Percentiles rank a stretch among this genome's conserved stretches.
phyloP scores from a whole-genome alignment of 2,888 invertebrate species.

The Acanthosepion esculentum region DNA sequence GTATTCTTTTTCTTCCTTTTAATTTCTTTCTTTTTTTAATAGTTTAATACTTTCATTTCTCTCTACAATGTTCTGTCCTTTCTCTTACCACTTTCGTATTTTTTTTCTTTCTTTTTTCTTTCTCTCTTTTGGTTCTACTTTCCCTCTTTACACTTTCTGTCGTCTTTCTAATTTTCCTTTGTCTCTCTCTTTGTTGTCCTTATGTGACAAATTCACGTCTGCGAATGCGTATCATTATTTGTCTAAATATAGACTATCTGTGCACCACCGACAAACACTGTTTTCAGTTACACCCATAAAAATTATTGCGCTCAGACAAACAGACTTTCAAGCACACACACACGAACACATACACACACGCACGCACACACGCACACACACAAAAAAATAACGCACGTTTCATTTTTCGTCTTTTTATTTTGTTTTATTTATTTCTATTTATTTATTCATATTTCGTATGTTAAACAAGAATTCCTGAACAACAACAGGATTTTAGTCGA shows the following conservation, averaged over 20 bases:
- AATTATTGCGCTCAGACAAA: background rate
- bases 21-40: background rate
- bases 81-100: background rate
- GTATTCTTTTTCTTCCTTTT: background rate
- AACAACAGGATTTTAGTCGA: background rate
- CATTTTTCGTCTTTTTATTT: no score
- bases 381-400: no score
- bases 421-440: no score
- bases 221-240: background rate
- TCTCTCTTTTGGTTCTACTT: background rate
- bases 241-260: background rate
- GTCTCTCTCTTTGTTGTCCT: background rate
- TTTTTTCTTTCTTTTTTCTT: background rate
- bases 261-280: background rate
- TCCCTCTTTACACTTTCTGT: background rate
- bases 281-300: background rate
- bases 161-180: background rate
- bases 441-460: background rate
- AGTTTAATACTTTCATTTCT: background rate
- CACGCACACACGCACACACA: background rate
- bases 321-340: background rate
- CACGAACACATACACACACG: background rate
- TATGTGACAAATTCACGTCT: background rate
- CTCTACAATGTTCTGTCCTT: background rate
- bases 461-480: background rate